phyloP scores from a whole-genome alignment of 1,140 invertebrate species.

The Psix sp. region DNA sequence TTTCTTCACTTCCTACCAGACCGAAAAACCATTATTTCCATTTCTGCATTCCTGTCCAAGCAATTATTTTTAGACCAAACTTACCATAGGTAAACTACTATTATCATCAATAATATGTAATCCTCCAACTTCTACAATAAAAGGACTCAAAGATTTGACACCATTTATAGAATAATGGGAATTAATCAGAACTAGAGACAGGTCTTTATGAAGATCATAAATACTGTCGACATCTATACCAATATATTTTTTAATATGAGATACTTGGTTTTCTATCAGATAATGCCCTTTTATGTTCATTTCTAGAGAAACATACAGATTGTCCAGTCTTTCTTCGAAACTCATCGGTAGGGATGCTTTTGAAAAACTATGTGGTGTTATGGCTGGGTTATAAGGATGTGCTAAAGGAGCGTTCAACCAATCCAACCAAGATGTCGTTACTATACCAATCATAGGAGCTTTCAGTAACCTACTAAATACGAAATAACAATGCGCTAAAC shows the following conservation, averaged over 20 bases:
- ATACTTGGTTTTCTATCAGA: slow-evolving; percentile 35
- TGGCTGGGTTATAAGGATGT: too few species aligned
- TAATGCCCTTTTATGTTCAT: slow-evolving; percentile 45
- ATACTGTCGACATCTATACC: slow-evolving; percentile 66
- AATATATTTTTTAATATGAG: slow-evolving; percentile 69
- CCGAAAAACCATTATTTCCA: too few species aligned
- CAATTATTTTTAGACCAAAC: too few species aligned
- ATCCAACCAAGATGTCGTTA: too few species aligned
- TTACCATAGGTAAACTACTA: slow-evolving; percentile 55
- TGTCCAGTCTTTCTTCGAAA: slow-evolving; percentile 79
- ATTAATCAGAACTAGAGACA: slow-evolving; percentile 78
- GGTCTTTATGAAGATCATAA: slow-evolving; percentile 72
- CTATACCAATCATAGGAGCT: too few species aligned
- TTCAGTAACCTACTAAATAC: too few species aligned
- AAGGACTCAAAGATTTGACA: slow-evolving; percentile 74
- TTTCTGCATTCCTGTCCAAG: too few species aligned
- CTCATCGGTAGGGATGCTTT: slow-evolving; percentile 79
- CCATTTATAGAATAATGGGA: slow-evolving; percentile 77
- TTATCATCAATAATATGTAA: slow-evolving; percentile 73
- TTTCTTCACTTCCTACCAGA: too few species aligned
- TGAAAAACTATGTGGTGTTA: too few species aligned
- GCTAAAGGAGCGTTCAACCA: too few species aligned
- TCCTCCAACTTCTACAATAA: slow-evolving; percentile 80
- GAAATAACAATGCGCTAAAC: too few species aligned
- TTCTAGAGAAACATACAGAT: not conserved